These are phyloP conservation scores for Terrapene triunguis DNA, from an alignment of 2,113 vertebrate species.

Conservation along the genomic window DNA sequence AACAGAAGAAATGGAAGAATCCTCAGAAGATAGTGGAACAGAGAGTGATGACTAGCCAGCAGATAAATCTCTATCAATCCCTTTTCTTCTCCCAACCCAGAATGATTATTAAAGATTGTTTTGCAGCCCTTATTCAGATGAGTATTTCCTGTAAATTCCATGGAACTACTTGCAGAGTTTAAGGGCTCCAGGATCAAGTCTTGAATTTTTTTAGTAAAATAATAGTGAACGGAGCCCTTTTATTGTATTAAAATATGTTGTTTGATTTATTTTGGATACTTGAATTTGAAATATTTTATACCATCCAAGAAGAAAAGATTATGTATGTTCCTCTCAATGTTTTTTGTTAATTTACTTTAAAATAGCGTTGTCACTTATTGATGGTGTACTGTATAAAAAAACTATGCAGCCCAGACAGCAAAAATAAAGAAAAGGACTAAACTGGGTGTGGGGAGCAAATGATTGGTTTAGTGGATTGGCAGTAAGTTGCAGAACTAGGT, in stretches of 20 bases:
- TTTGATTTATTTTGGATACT: not conserved
- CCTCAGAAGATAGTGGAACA: constrained; percentile 31
- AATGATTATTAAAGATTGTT: not conserved
- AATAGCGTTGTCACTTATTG: not conserved
- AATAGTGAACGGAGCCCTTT: not conserved
- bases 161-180: not conserved
- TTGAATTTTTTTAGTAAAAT: not conserved
- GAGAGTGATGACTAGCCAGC: constrained; percentile 70
- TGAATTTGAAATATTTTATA: not conserved
- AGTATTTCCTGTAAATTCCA: not conserved
- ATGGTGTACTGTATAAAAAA: not conserved
- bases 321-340: not conserved
- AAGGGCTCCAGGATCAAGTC: not conserved
- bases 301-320: not conserved
- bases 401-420: not conserved
- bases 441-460: not conserved
- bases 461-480: too few species aligned
- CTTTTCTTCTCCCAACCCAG: not conserved
- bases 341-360: not conserved
- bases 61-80: not conserved
- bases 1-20: not conserved
- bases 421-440: not conserved
- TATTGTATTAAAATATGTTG: not conserved
- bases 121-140: not conserved
- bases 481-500: not conserved